Conservation (phyloP, 2,797 vertebrate species). For the Halcyon leucocephala region DNA sequence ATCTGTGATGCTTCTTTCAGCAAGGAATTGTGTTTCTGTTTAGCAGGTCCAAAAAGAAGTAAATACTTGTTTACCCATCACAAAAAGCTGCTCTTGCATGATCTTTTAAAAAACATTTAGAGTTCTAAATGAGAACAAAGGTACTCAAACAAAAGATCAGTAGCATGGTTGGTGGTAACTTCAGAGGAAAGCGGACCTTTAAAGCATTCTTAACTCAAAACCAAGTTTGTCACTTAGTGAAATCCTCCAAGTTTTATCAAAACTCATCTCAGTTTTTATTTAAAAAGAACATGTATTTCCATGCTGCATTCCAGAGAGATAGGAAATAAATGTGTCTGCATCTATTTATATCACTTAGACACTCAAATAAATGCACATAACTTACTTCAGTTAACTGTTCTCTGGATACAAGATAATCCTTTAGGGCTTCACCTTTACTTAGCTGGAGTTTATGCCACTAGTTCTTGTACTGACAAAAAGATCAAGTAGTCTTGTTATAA, state of each 20-base stretch:
- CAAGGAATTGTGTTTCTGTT: neutral
- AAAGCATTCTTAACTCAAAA: neutral
- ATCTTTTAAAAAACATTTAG: neutral
- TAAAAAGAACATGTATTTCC: neutral
- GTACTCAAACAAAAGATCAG: neutral
- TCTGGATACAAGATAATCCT: neutral
- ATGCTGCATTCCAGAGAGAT: neutral
- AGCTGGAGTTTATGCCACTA: neutral
- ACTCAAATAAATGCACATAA: constrained; percentile 47
- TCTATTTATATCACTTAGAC: constrained; percentile 26
- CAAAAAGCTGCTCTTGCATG: neutral
- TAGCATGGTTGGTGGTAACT: neutral
- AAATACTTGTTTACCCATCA: neutral
- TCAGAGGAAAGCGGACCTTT: neutral
- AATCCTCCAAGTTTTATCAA: neutral
- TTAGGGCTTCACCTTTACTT: constrained; percentile 29
- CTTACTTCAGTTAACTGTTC: neutral
- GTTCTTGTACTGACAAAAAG: constrained; percentile 19
- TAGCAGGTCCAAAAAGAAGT: neutral
- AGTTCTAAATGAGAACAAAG: neutral
- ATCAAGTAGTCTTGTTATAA: neutral
- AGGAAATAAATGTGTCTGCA: neutral
- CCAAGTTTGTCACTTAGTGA: neutral
- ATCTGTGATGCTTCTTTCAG: neutral
- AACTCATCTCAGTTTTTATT: neutral